Base-by-base conservation (phyloP, 1,140 invertebrate genomes). In the Scylla paramamosain region DNA sequence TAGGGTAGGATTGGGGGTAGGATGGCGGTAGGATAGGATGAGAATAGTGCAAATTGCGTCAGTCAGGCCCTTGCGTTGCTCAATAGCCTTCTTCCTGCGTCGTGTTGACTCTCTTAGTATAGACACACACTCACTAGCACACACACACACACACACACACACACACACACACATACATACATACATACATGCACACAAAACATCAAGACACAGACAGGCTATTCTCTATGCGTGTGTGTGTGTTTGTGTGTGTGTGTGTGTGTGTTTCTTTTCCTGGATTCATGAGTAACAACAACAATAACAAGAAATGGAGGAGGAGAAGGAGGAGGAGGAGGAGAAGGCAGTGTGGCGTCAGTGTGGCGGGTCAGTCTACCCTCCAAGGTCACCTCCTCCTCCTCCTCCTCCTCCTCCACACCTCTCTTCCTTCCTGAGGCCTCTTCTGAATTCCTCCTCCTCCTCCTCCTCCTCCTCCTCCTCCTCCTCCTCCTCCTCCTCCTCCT, bases 301-400 rank as follows among this genome's bases (percentile, higher is more conserved):
- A 77, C 20, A 77, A 77, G 12, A 77, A n/a, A 7, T 20, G n/a
- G 20, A 77, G 20, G 8, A 77, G 67, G 67, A 67, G 59, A 16
- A 67, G 59, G 59, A 67, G 59, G 59, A 77, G n/a, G 67, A 25
- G n/a, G 67, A n/a, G n/a, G 67, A n/a, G n/a, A 20, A 7, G 20
- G 16, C 67, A 7, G 67, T n/a, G 67, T 77, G 67, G 67, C 67
- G 67, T 77, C 67, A 77, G 67, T 77, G 6, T 77, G 67, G 67
- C 67, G 67, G 67, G 67, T 77, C 67, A 77, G 67, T 77, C 67
- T 77, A n/a, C 67, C 67, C 25, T 77, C 67, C 67, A 77, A 77
- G 67, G 67, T 77, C 67, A 20, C 67, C 67, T 77, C 67, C 67
- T 77, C 67, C 67, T n/a, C 67, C 67, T 77, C 25, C 67, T n/a